These are phyloP conservation scores for Lithobates pipiens DNA, from an alignment of 2,797 vertebrate genomes.

Conservation along the genomic window DNA sequence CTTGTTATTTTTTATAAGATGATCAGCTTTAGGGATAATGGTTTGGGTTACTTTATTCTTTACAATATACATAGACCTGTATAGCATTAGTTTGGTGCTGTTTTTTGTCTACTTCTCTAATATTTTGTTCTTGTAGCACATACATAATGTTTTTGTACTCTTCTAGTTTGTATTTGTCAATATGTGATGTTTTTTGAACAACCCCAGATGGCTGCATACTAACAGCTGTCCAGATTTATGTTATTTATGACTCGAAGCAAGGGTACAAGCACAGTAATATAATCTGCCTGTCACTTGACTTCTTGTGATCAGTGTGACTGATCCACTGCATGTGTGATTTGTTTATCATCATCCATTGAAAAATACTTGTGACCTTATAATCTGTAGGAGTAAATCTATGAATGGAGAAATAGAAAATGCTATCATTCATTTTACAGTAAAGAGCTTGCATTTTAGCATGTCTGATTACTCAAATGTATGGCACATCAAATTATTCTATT, in stretches of 20 bases:
- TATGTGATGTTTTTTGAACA: background rate
- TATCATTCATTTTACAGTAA: background rate
- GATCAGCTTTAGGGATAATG: background rate
- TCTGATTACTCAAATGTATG: background rate
- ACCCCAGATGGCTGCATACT: conserved; percentile 9
- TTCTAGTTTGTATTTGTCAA: conserved; percentile 6
- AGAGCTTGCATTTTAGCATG: background rate
- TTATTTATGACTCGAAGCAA: conserved; percentile 31
- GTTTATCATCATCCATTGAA: conserved; percentile 5
- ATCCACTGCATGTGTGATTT: conserved; percentile 23
- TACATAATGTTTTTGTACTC: background rate
- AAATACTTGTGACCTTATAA: conserved; percentile 3
- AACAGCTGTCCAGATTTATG: conserved; percentile 11
- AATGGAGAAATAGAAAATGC: background rate
- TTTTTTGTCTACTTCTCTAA: background rate
- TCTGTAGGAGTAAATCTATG: conserved; percentile 9
- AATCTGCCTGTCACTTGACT: conserved; percentile 44
- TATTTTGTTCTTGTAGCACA: background rate
- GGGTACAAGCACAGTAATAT: conserved; percentile 21
- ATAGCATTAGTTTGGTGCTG: background rate
- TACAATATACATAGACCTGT: background rate
- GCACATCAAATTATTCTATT: background rate
- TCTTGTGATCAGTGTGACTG: conserved; percentile 18
- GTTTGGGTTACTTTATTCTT: background rate
- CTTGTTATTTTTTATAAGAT: background rate